Percentiles rank a stretch among this genome's conserved stretches.
These are phyloP conservation scores for Listrodromus nycthemerus DNA, from an alignment of 2,888 invertebrate genomes.

Conservation along the genomic window DNA sequence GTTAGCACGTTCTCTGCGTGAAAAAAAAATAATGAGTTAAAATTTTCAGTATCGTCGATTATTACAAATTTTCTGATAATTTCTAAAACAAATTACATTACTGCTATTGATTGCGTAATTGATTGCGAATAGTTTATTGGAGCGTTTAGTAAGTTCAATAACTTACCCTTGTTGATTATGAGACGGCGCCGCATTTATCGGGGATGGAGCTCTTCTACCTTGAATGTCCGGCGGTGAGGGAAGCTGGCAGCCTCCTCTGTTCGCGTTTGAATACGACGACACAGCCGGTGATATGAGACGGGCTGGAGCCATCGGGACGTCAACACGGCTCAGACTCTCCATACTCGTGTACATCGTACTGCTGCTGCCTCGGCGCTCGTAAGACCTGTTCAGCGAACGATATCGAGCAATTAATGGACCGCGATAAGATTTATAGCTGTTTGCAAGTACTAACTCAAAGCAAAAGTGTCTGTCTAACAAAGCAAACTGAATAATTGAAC, in stretches of 20 bases:
- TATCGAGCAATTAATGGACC: no score
- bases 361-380: constrained; percentile 82
- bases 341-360: constrained; percentile 83
- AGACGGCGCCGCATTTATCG: constrained; percentile 67
- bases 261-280: constrained; percentile 71
- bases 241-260: constrained; percentile 67
- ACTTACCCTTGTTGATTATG: constrained; percentile 76
- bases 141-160: constrained; percentile 14
- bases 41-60: background rate
- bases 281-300: constrained; percentile 75
- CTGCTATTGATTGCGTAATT: no score
- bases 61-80: no score
- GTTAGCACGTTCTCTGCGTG: constrained; percentile 72
- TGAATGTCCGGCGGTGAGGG: constrained; percentile 50
- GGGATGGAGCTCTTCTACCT: constrained; percentile 70
- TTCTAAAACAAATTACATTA: no score
- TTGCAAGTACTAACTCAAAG: no score
- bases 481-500: no score
- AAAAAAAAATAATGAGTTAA: constrained; percentile 39
- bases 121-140: no score
- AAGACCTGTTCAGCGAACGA: constrained; percentile 71
- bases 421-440: no score
- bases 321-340: constrained; percentile 81
- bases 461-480: no score
- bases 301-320: constrained; percentile 78